Evolutionary conservation across 1,140 invertebrate genomes (phyloP).

Genomic region (Vanessa atalanta): DNA sequence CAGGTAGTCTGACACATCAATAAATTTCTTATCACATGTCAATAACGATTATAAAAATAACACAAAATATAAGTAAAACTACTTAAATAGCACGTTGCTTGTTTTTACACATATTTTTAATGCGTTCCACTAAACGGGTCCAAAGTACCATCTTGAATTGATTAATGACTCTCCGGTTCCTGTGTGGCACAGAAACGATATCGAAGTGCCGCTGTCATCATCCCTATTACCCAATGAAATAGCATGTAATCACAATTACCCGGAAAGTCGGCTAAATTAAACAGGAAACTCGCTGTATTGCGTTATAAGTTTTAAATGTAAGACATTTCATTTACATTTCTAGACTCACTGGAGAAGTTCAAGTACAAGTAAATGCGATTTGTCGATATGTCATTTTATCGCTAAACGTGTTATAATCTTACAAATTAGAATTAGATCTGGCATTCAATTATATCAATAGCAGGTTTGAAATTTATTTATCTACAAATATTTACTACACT

Average conservation of each 20-base stretch:
- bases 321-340: no score
- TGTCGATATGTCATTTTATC: no score
- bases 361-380: no score
- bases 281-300: conserved; percentile 49
- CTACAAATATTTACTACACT: no score
- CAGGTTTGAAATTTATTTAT: no score
- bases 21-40: conserved; percentile 4
- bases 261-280: conserved; percentile 53
- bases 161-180: conserved; percentile 68
- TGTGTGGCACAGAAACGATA: conserved; percentile 56
- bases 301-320: conserved; percentile 20
- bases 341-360: neutral
- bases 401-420: no score
- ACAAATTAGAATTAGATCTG: no score
- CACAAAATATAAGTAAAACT: conserved; percentile 10
- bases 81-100: conserved; percentile 26
- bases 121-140: conserved; percentile 46
- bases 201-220: conserved; percentile 61
- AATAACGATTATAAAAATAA: conserved; percentile 14
- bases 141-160: conserved; percentile 69
- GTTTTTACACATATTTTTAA: conserved; percentile 47
- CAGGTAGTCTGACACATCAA: no score
- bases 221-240: conserved; percentile 61
- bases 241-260: conserved; percentile 62
- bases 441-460: no score